Evolutionary conservation across 2,888 invertebrate genomes (phyloP).

Genomic region (Aphrophora alni): DNA sequence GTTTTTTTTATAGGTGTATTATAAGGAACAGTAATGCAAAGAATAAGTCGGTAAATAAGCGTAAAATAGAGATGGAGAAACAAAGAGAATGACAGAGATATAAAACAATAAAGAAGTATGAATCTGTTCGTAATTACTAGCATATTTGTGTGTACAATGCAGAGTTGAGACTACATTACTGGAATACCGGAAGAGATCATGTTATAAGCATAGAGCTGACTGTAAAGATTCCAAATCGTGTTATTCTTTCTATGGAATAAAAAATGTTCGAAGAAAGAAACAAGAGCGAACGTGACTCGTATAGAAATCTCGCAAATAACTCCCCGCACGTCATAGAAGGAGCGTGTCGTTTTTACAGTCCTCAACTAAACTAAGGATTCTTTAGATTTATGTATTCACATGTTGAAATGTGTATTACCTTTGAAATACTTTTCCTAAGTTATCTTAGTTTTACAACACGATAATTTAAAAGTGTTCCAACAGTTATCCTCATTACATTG

Average conservation of each 20-base stretch:
- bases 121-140: neutral
- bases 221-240: constrained; percentile 6
- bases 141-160: neutral
- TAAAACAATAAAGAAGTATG: neutral
- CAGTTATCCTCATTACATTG: no score
- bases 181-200: neutral
- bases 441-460: no score
- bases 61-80: no score
- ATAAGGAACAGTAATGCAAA: no score
- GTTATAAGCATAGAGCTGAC: neutral
- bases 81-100: neutral
- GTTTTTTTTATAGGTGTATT: no score
- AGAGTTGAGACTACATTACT: neutral
- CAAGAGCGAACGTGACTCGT: neutral
- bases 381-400: no score
- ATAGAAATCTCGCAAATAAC: neutral
- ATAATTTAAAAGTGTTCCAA: no score
- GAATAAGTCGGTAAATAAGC: no score
- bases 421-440: no score
- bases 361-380: no score
- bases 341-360: neutral
- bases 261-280: neutral
- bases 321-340: neutral
- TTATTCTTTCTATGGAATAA: neutral
- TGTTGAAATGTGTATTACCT: no score